These are phyloP conservation scores for Lemur catta DNA, from an alignment of 2,797 vertebrate species.

Conservation along the genomic window DNA sequence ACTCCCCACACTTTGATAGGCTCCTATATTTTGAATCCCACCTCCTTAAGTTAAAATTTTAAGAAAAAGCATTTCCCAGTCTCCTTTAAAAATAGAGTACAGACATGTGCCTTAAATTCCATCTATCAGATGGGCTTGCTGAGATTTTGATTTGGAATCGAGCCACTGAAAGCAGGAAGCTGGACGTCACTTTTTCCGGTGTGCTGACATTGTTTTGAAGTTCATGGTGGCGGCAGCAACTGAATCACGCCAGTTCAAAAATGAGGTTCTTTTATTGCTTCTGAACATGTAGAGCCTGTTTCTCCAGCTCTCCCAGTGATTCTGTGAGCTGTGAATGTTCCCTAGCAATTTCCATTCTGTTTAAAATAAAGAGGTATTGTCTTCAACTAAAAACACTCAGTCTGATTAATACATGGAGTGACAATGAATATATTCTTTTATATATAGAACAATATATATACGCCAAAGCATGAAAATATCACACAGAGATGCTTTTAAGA, in stretches of 20 bases:
- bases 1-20: not conserved
- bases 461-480: not conserved
- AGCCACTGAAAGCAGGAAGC: not conserved
- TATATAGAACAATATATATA: not conserved
- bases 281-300: not conserved
- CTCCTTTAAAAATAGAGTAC: not conserved
- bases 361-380: not conserved
- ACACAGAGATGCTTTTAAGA: not conserved
- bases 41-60: not conserved
- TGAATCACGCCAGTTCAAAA: not conserved
- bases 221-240: not conserved
- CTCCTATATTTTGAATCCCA: not conserved
- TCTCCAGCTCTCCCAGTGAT: not conserved
- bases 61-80: not conserved
- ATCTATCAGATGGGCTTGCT: not conserved
- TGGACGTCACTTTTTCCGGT: too few relatives aligned
- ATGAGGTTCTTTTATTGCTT: not conserved
- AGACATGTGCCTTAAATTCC: not conserved
- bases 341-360: not conserved
- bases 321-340: not conserved
- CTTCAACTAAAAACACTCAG: not conserved
- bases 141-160: not conserved
- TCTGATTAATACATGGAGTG: not conserved
- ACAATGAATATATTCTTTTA: not conserved
- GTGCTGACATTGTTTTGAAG: not conserved